A percentile compares a stretch with the other conserved stretches of the same genome.
phyloP scores from a whole-genome alignment of 2,113 vertebrate species.

The Heterotilapia buettikoferi region DNA sequence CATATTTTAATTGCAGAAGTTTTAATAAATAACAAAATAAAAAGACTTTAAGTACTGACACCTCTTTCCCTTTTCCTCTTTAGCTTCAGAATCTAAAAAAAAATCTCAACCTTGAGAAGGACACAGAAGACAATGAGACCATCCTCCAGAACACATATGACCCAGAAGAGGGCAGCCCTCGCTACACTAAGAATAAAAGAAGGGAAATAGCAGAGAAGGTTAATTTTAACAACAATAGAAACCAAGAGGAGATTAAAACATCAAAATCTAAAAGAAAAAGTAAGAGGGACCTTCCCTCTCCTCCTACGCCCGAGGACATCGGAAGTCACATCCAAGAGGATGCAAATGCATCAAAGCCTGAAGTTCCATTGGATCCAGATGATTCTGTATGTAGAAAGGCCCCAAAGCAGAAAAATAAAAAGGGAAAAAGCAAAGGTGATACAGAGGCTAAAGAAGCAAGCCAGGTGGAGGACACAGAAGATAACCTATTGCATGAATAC shows the following conservation, averaged over 20 bases:
- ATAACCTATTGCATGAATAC: slow-evolving; percentile 79
- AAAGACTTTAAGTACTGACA: not conserved
- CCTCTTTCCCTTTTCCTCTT: not conserved
- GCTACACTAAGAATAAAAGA: slow-evolving; percentile 76
- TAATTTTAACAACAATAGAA: slow-evolving; percentile 59
- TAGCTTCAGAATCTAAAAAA: slow-evolving; percentile 81
- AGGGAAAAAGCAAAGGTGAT: slow-evolving; percentile 56
- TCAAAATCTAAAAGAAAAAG: slow-evolving; percentile 66
- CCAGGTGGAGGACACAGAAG: slow-evolving; percentile 58
- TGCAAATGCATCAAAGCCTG: slow-evolving; percentile 22
- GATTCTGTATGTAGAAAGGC: slow-evolving; percentile 36
- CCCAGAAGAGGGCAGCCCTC: slow-evolving; percentile 73
- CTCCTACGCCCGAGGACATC: slow-evolving; percentile 41
- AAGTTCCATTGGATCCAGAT: slow-evolving; percentile 48
- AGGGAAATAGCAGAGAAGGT: slow-evolving; percentile 72
- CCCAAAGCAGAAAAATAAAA: slow-evolving; percentile 60
- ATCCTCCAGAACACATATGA: slow-evolving; percentile 73
- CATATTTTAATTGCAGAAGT: not conserved
- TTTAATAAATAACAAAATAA: not conserved
- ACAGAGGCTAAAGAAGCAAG: slow-evolving; percentile 36
- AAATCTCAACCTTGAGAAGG: slow-evolving; percentile 75
- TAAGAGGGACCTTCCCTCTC: slow-evolving; percentile 63
- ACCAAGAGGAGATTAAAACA: slow-evolving; percentile 55
- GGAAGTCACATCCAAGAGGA: slow-evolving; percentile 33
- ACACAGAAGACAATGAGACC: slow-evolving; percentile 70